Conservation (phyloP, 2,888 invertebrate species). For the Tinea trinotella region DNA sequence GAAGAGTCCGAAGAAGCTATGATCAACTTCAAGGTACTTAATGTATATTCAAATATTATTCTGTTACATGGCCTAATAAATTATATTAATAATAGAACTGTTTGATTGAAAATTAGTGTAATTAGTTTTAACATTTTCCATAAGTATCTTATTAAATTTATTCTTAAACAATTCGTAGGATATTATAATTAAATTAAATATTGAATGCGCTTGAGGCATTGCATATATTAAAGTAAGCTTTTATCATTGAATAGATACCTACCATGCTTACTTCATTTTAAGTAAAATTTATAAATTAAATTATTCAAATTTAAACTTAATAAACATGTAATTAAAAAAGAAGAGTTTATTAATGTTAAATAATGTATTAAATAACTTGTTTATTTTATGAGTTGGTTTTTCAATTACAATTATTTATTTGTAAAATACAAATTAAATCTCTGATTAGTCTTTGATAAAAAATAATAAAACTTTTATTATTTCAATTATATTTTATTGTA, state of each 20-base stretch:
- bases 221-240: not conserved
- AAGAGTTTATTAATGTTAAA: too few species aligned
- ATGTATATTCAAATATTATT: not conserved
- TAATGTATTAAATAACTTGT: too few species aligned
- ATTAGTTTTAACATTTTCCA: not conserved
- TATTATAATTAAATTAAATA: not conserved
- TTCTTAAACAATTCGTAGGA: too few species aligned
- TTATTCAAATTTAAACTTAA: too few species aligned
- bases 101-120: not conserved
- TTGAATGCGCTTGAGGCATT: not conserved
- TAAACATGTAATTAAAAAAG: too few species aligned
- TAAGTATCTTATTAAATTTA: not conserved
- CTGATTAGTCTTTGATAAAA: too few species aligned
- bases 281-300: too few species aligned
- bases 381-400: too few species aligned
- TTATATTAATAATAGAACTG: not conserved
- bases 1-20: constrained; percentile 80
- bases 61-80: not conserved
- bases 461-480: too few species aligned
- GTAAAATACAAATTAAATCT: too few species aligned
- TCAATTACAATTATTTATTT: too few species aligned
- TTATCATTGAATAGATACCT: not conserved
- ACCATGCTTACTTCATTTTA: not conserved
- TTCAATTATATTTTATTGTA: too few species aligned
- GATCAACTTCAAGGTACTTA: constrained; percentile 81